Evolutionary conservation across 1,140 invertebrate genomes (phyloP).

Genomic region (Hypothenemus hampei): DNA sequence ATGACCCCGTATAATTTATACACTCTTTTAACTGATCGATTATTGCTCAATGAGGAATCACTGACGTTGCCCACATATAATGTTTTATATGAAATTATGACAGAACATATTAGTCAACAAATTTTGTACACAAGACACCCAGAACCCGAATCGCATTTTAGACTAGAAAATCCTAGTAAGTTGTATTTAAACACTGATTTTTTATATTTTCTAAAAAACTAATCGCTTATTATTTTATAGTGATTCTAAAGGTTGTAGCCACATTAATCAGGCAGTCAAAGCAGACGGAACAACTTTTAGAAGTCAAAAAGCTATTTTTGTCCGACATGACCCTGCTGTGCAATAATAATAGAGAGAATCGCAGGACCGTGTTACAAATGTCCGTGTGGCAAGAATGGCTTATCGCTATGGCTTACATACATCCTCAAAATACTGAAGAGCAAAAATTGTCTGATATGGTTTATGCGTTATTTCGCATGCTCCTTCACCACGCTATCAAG

Average conservation of each 20-base stretch:
- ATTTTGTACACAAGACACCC: constrained; percentile 87
- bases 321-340: constrained; percentile 96
- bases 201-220: neutral
- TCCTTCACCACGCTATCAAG: constrained; percentile 98
- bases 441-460: constrained; percentile 98
- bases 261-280: constrained; percentile 95
- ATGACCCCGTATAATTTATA: constrained; percentile 98
- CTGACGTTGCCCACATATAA: constrained; percentile 94
- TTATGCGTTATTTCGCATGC: constrained; percentile 93
- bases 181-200: constrained; percentile 28
- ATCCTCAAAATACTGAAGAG: constrained; percentile 91
- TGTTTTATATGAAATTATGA: constrained; percentile 98
- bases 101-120: constrained; percentile 93
- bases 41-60: constrained; percentile 84
- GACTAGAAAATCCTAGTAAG: constrained; percentile 96
- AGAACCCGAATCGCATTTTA: constrained; percentile 90
- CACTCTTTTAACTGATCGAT: constrained; percentile 87
- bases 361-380: constrained; percentile 97
- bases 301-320: constrained; percentile 94
- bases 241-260: constrained; percentile 97
- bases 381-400: constrained; percentile 99
- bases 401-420: constrained; percentile 97
- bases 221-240: constrained; percentile 52
- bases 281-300: constrained; percentile 81
- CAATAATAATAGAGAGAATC: constrained; percentile 95